These are phyloP conservation scores for Gobiocypris rarus DNA, from an alignment of 2,113 vertebrate species.

Conservation along the genomic window DNA sequence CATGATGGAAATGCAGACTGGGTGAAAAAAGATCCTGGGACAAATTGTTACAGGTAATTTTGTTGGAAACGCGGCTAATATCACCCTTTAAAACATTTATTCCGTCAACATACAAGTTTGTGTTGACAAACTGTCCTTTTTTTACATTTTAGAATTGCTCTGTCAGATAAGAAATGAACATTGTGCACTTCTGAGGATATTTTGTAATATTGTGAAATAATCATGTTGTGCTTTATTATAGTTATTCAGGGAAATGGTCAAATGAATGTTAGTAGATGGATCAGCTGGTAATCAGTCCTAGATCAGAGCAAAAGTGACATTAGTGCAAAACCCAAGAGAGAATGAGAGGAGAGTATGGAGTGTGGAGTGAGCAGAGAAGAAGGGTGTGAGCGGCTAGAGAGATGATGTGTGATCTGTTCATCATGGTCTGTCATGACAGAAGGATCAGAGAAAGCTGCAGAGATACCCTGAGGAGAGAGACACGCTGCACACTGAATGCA, in stretches of 20 bases:
- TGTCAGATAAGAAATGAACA: not conserved
- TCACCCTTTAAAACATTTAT: not conserved
- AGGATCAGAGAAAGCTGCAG: not conserved
- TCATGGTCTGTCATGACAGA: slow-evolving; percentile 24
- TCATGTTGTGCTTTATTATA: not conserved
- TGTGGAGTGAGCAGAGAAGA: not conserved
- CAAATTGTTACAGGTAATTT: too few relatives aligned
- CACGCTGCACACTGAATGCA: slow-evolving; percentile 4
- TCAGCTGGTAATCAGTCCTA: slow-evolving; percentile 29
- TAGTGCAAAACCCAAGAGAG: slow-evolving; percentile 22
- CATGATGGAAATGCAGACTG: too few relatives aligned
- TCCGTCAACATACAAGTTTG: not conserved
- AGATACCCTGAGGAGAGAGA: slow-evolving; percentile 2
- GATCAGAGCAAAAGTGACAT: slow-evolving; percentile 29
- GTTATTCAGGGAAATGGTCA: not conserved
- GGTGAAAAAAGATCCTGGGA: too few relatives aligned
- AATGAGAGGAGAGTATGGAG: slow-evolving; percentile 6
- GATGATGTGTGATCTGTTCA: slow-evolving; percentile 30
- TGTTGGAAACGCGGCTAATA: too few relatives aligned
- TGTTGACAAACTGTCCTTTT: not conserved
- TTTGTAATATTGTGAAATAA: not conserved
- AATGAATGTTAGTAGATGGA: slow-evolving; percentile 17
- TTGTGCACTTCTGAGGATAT: not conserved
- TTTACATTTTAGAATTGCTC: not conserved
- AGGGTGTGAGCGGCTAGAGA: slow-evolving; percentile 3